Evolutionary conservation across 1,140 invertebrate species (phyloP).

Genomic region (Frieseomelitta varia): DNA sequence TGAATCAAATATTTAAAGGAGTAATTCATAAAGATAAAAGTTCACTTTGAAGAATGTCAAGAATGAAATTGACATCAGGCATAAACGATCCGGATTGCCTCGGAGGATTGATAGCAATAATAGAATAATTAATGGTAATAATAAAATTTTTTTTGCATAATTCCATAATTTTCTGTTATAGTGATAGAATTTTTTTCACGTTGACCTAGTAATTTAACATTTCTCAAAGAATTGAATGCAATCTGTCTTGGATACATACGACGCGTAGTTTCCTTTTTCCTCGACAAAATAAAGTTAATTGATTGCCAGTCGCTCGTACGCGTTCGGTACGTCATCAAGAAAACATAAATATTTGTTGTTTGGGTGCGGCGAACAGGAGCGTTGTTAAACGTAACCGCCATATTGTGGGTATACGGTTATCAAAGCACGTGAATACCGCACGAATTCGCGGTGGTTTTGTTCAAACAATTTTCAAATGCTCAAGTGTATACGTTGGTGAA

Average conservation of each 20-base stretch:
- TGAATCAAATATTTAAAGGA: too few relatives aligned
- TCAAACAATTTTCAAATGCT: slow-evolving; percentile 74
- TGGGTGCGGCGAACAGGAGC: slow-evolving; percentile 45
- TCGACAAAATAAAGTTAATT: slow-evolving; percentile 64
- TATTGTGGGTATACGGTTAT: slow-evolving; percentile 66
- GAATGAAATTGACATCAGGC: too few relatives aligned
- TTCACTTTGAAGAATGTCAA: too few relatives aligned
- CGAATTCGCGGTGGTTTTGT: slow-evolving; percentile 62
- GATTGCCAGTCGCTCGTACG: slow-evolving; percentile 64
- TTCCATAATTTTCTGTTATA: background rate
- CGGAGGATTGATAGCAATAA: background rate
- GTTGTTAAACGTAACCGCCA: slow-evolving; percentile 63
- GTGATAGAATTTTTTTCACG: background rate
- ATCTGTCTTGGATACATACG: background rate
- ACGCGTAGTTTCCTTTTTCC: slow-evolving; percentile 39
- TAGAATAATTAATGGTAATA: too few relatives aligned
- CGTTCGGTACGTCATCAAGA: slow-evolving; percentile 62
- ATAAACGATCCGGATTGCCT: too few relatives aligned
- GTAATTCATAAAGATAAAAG: too few relatives aligned
- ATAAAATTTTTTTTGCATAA: too few relatives aligned
- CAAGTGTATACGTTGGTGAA: slow-evolving; percentile 44
- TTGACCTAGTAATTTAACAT: background rate
- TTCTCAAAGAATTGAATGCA: background rate
- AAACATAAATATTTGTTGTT: slow-evolving; percentile 74
- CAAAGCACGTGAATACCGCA: slow-evolving; percentile 63